A percentile compares a stretch with the other conserved stretches of the same genome.
Conservation (phyloP, 2,113 vertebrate species). For the Cyprinodon tularosa region DNA sequence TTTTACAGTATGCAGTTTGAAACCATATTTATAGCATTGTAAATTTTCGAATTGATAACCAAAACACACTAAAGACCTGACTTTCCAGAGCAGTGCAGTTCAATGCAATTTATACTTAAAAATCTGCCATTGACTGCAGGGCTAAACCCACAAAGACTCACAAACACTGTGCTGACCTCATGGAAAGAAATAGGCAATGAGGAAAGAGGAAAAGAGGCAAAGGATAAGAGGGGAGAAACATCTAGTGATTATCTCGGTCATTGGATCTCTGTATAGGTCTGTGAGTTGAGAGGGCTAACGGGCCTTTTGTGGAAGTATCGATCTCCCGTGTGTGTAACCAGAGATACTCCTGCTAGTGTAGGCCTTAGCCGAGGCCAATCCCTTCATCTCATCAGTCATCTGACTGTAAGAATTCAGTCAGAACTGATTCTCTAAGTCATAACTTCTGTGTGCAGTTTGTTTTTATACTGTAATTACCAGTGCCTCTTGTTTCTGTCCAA, state of each 20-base stretch:
- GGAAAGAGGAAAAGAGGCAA: constrained; percentile 19
- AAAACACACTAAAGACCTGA: constrained; percentile 33
- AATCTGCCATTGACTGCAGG: constrained; percentile 12
- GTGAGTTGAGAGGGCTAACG: constrained; percentile 48
- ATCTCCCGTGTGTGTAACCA: constrained; percentile 71
- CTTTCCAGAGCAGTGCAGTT: constrained; percentile 32
- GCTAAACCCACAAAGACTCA: constrained; percentile 12
- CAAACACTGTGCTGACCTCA: constrained; percentile 34
- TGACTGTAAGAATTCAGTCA: constrained; percentile 47
- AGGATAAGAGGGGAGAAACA: constrained; percentile 27
- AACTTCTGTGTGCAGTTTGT: constrained; percentile 52
- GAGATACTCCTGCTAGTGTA: constrained; percentile 68
- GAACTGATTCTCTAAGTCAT: constrained; percentile 61
- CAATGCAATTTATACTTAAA: constrained; percentile 21
- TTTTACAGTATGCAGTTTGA: constrained; percentile 43
- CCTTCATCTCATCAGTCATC: constrained; percentile 63
- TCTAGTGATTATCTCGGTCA: constrained; percentile 62
- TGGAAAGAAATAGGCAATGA: constrained; percentile 27
- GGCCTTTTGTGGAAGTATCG: constrained; percentile 65
- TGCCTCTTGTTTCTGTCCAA: constrained; percentile 26
- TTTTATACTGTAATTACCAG: constrained; percentile 52
- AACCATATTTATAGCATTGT: constrained; percentile 35
- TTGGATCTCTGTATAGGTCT: constrained; percentile 64
- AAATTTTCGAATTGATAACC: constrained; percentile 49
- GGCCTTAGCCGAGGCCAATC: constrained; percentile 54